A percentile compares a stretch with the other conserved stretches of the same genome.
phyloP scores from a whole-genome alignment of 2,888 invertebrate genomes.

The Synanthedon myopaeformis region DNA sequence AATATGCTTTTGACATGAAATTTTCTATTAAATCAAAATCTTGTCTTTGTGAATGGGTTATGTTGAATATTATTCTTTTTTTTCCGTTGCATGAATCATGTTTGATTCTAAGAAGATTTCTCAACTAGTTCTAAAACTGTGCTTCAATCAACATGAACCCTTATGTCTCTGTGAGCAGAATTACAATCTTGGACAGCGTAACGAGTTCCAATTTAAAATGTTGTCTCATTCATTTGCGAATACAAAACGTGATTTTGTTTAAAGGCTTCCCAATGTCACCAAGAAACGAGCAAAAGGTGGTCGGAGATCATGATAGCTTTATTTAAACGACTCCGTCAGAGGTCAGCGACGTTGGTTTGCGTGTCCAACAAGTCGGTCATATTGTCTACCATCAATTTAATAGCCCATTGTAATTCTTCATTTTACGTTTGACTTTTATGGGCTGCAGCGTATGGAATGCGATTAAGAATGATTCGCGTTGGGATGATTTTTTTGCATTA shows the following conservation, averaged over 20 bases:
- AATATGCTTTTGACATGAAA: too few relatives aligned
- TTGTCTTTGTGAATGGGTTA: too few relatives aligned
- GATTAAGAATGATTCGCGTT: not conserved
- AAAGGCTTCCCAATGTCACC: not conserved
- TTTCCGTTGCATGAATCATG: too few relatives aligned
- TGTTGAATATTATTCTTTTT: too few relatives aligned
- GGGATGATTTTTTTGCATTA: not conserved
- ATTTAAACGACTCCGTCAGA: constrained; percentile 10
- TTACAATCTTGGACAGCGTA: too few relatives aligned
- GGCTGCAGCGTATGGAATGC: not conserved
- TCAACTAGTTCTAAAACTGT: too few relatives aligned
- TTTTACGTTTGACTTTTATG: not conserved
- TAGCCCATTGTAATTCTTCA: constrained; percentile 35
- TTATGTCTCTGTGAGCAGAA: too few relatives aligned
- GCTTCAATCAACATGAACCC: too few relatives aligned
- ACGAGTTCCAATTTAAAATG: not conserved
- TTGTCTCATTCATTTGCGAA: not conserved
- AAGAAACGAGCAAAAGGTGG: not conserved
- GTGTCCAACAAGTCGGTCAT: constrained; percentile 29
- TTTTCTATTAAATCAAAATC: too few relatives aligned
- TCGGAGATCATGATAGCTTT: constrained; percentile 1
- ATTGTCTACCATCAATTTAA: constrained; percentile 32
- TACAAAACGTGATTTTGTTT: not conserved
- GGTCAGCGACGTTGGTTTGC: constrained; percentile 24
- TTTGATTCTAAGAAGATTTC: too few relatives aligned